These are phyloP conservation scores for Albula goreensis DNA, from an alignment of 2,113 vertebrate genomes.

Conservation along the genomic window DNA sequence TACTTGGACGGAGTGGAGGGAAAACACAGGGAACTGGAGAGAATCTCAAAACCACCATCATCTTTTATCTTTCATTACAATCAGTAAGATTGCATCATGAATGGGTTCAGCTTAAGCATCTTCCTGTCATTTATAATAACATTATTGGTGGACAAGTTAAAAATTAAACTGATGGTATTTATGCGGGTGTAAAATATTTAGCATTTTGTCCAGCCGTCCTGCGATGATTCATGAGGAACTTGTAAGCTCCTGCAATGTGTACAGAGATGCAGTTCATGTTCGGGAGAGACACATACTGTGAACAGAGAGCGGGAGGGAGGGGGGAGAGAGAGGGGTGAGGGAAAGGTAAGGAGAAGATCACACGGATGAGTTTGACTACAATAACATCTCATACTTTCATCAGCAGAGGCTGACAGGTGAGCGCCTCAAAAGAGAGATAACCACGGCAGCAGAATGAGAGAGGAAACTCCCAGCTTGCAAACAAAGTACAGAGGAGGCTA, in stretches of 20 bases:
- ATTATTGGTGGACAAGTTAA: not conserved
- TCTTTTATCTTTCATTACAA: not conserved
- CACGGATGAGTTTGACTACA: conserved; percentile 18
- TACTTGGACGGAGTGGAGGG: no score
- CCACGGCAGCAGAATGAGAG: not conserved
- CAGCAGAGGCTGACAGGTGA: not conserved
- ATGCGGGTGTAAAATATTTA: not conserved
- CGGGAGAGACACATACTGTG: not conserved
- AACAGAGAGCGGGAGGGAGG: not conserved
- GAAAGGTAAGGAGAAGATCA: conserved; percentile 2
- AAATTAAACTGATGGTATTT: not conserved
- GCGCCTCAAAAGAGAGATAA: not conserved
- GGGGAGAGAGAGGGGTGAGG: not conserved
- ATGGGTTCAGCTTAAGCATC: not conserved
- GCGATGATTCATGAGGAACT: not conserved
- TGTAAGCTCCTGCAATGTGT: not conserved
- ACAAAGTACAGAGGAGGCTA: not conserved
- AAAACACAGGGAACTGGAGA: no score
- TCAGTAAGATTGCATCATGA: not conserved
- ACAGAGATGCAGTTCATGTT: not conserved
- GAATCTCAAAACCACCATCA: not conserved
- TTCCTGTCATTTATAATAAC: not conserved
- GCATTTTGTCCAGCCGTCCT: no score
- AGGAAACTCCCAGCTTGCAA: not conserved
- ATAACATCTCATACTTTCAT: conserved; percentile 15